phyloP scores from a whole-genome alignment of 2,888 invertebrate species.

The Hylaea fasciaria region DNA sequence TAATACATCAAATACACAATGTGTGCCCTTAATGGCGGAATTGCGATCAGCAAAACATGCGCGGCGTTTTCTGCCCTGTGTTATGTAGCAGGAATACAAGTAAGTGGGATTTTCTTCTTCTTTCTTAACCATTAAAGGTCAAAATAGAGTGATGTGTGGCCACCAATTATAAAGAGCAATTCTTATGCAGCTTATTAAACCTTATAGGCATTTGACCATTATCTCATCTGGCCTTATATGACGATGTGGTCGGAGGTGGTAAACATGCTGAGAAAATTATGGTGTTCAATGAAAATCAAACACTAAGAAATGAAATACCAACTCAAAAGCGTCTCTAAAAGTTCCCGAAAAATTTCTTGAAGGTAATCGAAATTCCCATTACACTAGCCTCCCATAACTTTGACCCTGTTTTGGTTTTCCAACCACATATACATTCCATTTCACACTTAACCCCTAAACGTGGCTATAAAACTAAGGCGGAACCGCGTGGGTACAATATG shows the following conservation, averaged over 20 bases:
- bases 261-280: too few species aligned
- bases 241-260: too few species aligned
- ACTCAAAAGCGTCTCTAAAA: too few species aligned
- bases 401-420: slow-evolving; percentile 15
- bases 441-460: slow-evolving; percentile 61
- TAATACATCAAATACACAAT: slow-evolving; percentile 35
- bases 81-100: slow-evolving; percentile 6
- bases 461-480: slow-evolving; percentile 61
- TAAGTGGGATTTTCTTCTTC: background rate
- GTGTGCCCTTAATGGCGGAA: slow-evolving; percentile 40
- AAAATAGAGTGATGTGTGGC: too few species aligned
- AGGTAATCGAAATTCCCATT: background rate
- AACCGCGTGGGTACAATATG: slow-evolving; percentile 44
- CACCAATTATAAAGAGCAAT: too few species aligned
- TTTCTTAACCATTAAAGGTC: too few species aligned
- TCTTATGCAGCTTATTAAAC: too few species aligned
- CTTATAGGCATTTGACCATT: too few species aligned
- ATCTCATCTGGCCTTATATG: too few species aligned
- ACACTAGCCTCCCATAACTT: slow-evolving; percentile 1
- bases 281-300: too few species aligned
- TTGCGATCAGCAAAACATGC: slow-evolving; percentile 47
- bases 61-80: slow-evolving; percentile 48
- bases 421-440: slow-evolving; percentile 53
- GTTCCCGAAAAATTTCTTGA: too few species aligned
- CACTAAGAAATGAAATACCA: too few species aligned